A percentile compares a stretch with the other conserved stretches of the same genome.
Conservation (phyloP, 2,797 vertebrate species). For the Poecilia wingei region DNA sequence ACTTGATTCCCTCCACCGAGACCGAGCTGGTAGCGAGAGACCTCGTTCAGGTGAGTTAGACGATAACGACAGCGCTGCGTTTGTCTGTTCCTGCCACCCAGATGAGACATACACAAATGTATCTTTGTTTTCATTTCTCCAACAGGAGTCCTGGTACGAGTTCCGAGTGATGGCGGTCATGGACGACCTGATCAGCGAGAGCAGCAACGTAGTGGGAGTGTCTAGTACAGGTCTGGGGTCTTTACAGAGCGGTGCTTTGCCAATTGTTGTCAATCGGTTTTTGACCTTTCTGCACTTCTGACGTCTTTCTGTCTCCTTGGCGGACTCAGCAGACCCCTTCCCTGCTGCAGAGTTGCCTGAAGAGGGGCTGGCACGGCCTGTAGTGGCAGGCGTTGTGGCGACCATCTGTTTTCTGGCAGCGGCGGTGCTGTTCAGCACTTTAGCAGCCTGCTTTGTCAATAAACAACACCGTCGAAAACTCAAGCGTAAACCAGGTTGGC, state of each 20-base stretch:
- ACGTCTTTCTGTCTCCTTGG: constrained; percentile 11
- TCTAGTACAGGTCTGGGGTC: constrained; percentile 92
- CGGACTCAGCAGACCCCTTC: constrained; percentile 87
- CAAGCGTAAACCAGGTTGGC: constrained; percentile 96
- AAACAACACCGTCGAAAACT: constrained; percentile 97
- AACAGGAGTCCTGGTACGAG: constrained; percentile 98
- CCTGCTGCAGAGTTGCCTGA: constrained; percentile 92
- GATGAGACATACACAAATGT: neutral
- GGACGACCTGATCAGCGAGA: constrained; percentile 99
- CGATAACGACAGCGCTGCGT: neutral
- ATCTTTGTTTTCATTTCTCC: constrained; percentile 29
- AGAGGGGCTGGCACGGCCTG: constrained; percentile 93
- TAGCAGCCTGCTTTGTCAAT: constrained; percentile 98
- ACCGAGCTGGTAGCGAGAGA: constrained; percentile 95
- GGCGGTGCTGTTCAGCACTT: constrained; percentile 96
- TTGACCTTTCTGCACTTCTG: neutral
- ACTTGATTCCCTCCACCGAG: constrained; percentile 90
- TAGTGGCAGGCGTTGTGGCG: constrained; percentile 97
- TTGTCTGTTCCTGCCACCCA: neutral
- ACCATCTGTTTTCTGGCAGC: constrained; percentile 99
- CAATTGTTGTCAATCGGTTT: neutral
- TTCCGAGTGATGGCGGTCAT: constrained; percentile 98
- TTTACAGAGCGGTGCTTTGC: neutral
- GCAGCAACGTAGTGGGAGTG: constrained; percentile 97
- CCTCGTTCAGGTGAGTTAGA: constrained; percentile 88